Evolutionary conservation across 2,888 invertebrate genomes (phyloP).

Genomic region (Megamerina dolium): DNA sequence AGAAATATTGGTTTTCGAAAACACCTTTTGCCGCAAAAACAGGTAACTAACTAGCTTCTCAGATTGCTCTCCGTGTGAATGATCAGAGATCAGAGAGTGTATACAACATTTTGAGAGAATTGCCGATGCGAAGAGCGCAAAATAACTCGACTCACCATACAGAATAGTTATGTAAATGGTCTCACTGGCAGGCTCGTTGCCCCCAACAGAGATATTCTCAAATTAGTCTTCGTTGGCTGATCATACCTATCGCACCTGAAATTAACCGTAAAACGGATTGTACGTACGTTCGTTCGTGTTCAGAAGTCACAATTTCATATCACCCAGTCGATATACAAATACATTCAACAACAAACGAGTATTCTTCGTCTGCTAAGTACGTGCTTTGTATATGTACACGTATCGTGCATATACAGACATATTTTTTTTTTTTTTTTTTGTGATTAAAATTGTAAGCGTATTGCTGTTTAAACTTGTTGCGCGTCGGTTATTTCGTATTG

Average conservation of each 20-base stretch:
- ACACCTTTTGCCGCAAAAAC: too few relatives aligned
- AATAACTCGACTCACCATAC: too few relatives aligned
- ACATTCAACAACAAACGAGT: slow-evolving; percentile 1
- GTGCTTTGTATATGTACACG: slow-evolving; percentile 10
- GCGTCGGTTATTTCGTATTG: slow-evolving; percentile 1
- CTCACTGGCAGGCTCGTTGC: slow-evolving; percentile 30
- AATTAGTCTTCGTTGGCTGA: slow-evolving; percentile 49
- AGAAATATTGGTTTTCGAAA: too few relatives aligned
- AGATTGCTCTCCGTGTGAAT: slow-evolving; percentile 3
- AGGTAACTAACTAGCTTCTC: slow-evolving; percentile 5
- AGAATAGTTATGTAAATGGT: too few relatives aligned
- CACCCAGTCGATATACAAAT: too few relatives aligned
- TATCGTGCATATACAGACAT: slow-evolving; percentile 1
- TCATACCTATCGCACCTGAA: slow-evolving; percentile 48
- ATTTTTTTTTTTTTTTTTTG: too few relatives aligned
- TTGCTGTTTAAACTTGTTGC: slow-evolving; percentile 16
- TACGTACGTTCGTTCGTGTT: slow-evolving; percentile 10
- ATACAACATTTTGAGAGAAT: too few relatives aligned
- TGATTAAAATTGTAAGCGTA: slow-evolving; percentile 2
- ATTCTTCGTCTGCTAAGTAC: slow-evolving; percentile 1
- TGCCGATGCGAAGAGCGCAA: too few relatives aligned
- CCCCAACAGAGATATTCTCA: slow-evolving; percentile 36
- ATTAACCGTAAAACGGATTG: slow-evolving; percentile 20
- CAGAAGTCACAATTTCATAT: too few relatives aligned
- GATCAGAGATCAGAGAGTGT: too few relatives aligned